Evolutionary conservation across 2,797 vertebrate species (phyloP), one percentile per base, ranked within the genome.

Genomic region (Helarctos malayanus): DNA sequence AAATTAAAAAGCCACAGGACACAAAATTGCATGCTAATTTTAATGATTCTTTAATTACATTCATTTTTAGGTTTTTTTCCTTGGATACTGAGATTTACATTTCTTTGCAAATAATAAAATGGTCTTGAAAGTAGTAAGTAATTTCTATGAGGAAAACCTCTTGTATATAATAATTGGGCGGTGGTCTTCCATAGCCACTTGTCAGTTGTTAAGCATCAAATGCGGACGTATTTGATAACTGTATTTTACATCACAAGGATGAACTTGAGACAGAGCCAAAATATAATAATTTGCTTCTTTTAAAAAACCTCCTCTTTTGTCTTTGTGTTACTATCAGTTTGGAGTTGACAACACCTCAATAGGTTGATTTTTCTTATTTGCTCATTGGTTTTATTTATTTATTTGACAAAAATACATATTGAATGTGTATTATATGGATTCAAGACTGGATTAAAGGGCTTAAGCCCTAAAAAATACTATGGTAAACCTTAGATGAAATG

Each of bases 71-170:
- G 65, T n/a, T 21, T 35, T 68, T 27, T 32, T 15, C 57, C 88
- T 92, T 94, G 9, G 35, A 76, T 19, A 57, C 68, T 75, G 61
- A 80, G 49, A 35, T 41, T 85, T 95, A 41, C 4, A 35, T 27
- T 87, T 94, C 32, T 86, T 94, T 95, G 13, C 13, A 56, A 68
- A 41, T 78, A 47, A 81, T 56, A 84, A 95, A 91, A 69, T 71
- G 23, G 12, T 29, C 15, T 96, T 63, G 35, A 84, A 52, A 47
- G 27, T 81, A 81, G 10, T 12, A 88, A 71, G 27, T 59, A 63
- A 79, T 75, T 92, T 95, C 65, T 81, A 35, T 56, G 27, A 91
- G 7, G 49, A 89, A 92, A 92, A 81, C 54, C 4, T 93, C 13
- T 94, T 84, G 0, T 47, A 57, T 78, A 80, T 88, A 81, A 69